These are phyloP conservation scores for Crocallis elinguaria DNA, from an alignment of 2,888 invertebrate species.

Conservation along the genomic window DNA sequence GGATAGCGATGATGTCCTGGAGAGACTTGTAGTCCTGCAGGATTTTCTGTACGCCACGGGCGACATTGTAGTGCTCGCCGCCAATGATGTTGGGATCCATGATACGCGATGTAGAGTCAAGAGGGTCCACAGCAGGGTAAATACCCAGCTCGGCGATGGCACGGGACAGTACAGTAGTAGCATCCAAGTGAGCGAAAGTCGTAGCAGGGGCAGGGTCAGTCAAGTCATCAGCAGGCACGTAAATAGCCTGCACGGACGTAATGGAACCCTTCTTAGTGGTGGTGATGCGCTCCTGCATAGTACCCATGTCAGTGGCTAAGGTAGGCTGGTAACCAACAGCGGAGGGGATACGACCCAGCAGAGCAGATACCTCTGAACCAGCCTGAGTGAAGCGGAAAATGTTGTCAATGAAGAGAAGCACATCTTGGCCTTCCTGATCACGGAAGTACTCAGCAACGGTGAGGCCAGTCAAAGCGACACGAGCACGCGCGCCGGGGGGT, in stretches of 20 bases:
- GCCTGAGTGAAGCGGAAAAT: conserved; percentile 98
- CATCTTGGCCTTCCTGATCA: conserved; percentile 97
- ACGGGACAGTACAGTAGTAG: conserved; percentile 96
- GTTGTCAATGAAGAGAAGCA: conserved; percentile 97
- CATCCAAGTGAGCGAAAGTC: conserved; percentile 98
- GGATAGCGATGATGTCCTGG: conserved; percentile 95
- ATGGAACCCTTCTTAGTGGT: conserved; percentile 98
- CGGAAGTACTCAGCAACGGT: conserved; percentile 98
- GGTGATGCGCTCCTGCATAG: conserved; percentile 98
- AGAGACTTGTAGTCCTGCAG: conserved; percentile 92
- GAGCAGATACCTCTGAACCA: conserved; percentile 95
- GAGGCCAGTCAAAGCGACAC: conserved; percentile 96
- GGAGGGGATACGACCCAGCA: conserved; percentile 97
- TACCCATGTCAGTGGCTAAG: conserved; percentile 98
- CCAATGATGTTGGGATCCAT: conserved; percentile 97
- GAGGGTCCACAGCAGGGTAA: conserved; percentile 97
- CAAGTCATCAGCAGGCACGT: conserved; percentile 98
- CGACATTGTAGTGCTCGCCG: conserved; percentile 94
- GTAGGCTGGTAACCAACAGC: conserved; percentile 99
- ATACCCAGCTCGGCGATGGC: conserved; percentile 97
- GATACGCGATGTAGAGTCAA: conserved; percentile 97
- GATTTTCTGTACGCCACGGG: conserved; percentile 96
- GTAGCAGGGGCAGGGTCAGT: conserved; percentile 98
- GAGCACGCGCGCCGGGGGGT: conserved; percentile 97
- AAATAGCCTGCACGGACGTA: conserved; percentile 98